Conservation (phyloP, 2,888 invertebrate species). For the Hoplodrina ambigua region DNA sequence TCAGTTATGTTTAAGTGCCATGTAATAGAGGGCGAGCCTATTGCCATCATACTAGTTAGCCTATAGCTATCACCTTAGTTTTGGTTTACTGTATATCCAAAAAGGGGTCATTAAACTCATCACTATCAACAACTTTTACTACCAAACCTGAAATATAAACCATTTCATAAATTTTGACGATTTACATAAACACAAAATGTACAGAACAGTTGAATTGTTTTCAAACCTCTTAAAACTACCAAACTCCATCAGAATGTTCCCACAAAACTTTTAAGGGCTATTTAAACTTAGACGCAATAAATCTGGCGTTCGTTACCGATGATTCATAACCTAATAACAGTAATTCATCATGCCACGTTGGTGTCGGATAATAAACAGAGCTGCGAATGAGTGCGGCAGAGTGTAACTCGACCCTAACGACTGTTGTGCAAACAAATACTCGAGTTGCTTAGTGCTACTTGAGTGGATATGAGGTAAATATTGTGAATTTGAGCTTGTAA, state of each 20-base stretch:
- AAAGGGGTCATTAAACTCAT: no score
- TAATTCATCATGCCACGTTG: slow-evolving; percentile 45
- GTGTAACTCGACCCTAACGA: slow-evolving; percentile 57
- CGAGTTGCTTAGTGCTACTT: slow-evolving; percentile 20
- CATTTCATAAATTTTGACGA: neutral
- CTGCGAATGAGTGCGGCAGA: slow-evolving; percentile 21
- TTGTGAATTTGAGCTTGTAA: slow-evolving; percentile 29
- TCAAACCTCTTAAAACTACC: neutral
- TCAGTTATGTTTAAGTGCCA: no score
- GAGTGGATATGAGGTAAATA: slow-evolving; percentile 42
- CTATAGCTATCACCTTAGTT: no score
- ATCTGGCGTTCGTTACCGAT: slow-evolving; percentile 29
- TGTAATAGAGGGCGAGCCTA: no score
- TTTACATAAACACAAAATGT: neutral
- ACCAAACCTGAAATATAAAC: no score
- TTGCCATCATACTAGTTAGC: no score
- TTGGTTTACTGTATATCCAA: no score
- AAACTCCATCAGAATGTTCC: neutral
- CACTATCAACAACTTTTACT: no score
- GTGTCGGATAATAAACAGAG: slow-evolving; percentile 39
- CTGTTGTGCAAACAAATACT: slow-evolving; percentile 33
- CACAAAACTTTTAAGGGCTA: slow-evolving; percentile 33
- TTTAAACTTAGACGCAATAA: slow-evolving; percentile 39
- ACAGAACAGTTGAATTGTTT: neutral
- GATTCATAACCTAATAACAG: slow-evolving; percentile 51